Percentiles rank a stretch among this genome's conserved stretches.
Evolutionary conservation across 1,140 invertebrate genomes (phyloP).

Genomic region (Maniola jurtina): DNA sequence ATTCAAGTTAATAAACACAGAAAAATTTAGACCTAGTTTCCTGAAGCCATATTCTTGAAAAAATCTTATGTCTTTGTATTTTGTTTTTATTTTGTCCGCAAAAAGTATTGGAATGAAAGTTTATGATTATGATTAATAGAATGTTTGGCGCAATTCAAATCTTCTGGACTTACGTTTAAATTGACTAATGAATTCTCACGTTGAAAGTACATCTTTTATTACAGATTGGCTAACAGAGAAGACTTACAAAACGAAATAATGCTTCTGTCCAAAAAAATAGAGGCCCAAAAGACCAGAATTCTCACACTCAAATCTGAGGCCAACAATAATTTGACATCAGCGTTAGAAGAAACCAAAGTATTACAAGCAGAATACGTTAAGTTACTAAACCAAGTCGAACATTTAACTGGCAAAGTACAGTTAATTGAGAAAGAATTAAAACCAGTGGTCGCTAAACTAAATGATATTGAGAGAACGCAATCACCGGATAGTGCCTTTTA

Average conservation of each 20-base stretch:
- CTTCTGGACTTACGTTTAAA: no score
- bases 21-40: no score
- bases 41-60: no score
- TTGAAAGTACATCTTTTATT: conserved; percentile 11
- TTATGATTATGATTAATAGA: no score
- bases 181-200: not conserved
- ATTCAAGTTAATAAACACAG: no score
- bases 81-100: no score
- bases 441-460: conserved; percentile 76
- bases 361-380: conserved; percentile 82
- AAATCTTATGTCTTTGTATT: no score
- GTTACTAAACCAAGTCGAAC: conserved; percentile 81
- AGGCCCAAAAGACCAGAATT: conserved; percentile 81
- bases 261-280: conserved; percentile 82
- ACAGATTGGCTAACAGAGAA: conserved; percentile 87
- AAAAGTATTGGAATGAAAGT: not conserved
- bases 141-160: no score
- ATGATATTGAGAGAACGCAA: conserved; percentile 64
- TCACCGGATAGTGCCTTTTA: conserved; percentile 70
- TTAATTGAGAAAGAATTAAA: conserved; percentile 81
- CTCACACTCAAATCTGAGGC: conserved; percentile 84
- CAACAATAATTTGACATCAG: conserved; percentile 80
- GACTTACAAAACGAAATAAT: conserved; percentile 88
- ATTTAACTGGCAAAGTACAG: conserved; percentile 79
- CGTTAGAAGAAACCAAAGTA: conserved; percentile 82